These are phyloP conservation scores for Dryobates pubescens DNA, from an alignment of 2,797 vertebrate species.

Conservation along the genomic window DNA sequence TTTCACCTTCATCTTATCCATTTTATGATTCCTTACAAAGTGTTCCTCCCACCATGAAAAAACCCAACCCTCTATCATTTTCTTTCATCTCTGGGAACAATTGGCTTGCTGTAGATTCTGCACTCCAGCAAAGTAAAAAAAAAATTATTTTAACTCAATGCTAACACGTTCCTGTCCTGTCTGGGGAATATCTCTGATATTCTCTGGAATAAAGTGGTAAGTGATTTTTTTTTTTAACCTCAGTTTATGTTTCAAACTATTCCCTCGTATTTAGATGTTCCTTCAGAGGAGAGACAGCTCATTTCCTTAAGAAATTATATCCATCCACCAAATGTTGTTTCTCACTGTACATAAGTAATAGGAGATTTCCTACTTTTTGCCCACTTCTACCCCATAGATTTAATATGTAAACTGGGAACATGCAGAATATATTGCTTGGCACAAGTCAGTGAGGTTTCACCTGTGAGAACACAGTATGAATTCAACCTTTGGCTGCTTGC, in stretches of 20 bases:
- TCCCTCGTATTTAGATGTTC: conserved; percentile 49
- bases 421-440: conserved; percentile 69
- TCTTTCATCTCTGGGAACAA: conserved; percentile 41
- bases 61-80: not conserved
- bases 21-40: not conserved
- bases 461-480: conserved; percentile 59
- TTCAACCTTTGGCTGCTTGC: conserved; percentile 49
- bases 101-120: conserved; percentile 10
- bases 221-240: conserved; percentile 40
- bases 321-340: conserved; percentile 36
- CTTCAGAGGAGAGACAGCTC: conserved; percentile 69
- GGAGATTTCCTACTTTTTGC: conserved; percentile 70
- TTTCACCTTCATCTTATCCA: not conserved
- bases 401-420: conserved; percentile 71
- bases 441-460: conserved; percentile 66
- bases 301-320: conserved; percentile 71
- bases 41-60: not conserved
- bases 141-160: conserved; percentile 20
- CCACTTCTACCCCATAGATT: conserved; percentile 60
- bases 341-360: conserved; percentile 56
- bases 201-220: conserved; percentile 53
- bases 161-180: conserved; percentile 2
- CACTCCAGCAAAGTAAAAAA: not conserved
- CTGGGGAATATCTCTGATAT: conserved; percentile 23
- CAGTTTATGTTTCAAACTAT: conserved; percentile 65